A percentile compares a stretch with the other conserved stretches of the same genome.
Evolutionary conservation across 1,140 invertebrate species (phyloP).

Genomic region (Hylyphantes graminicola): DNA sequence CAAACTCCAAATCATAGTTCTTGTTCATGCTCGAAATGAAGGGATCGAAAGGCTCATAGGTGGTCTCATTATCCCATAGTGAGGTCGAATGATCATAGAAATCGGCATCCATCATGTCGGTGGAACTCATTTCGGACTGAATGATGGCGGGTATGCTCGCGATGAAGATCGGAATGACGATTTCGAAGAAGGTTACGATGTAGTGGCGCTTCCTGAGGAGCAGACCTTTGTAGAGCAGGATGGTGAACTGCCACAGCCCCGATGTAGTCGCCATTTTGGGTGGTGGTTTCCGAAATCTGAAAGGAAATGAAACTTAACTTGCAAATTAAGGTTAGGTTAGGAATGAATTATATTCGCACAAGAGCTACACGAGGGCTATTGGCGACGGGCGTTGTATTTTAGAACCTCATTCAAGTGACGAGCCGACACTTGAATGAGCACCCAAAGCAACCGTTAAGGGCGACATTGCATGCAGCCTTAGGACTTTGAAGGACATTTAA

Average conservation of each 20-base stretch:
- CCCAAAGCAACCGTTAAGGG: too few species aligned
- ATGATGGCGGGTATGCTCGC: conserved; percentile 10
- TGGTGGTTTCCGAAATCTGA: too few species aligned
- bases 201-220: conserved; percentile 58
- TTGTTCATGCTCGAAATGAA: neutral
- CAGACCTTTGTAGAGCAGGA: conserved; percentile 61
- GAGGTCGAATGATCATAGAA: neutral
- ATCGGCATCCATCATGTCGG: too few species aligned
- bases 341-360: too few species aligned
- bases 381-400: too few species aligned
- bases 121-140: neutral
- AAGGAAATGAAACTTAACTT: too few species aligned
- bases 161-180: conserved; percentile 63
- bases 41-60: neutral
- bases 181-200: conserved; percentile 65
- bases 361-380: too few species aligned
- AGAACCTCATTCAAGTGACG: too few species aligned
- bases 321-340: too few species aligned
- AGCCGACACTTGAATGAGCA: too few species aligned
- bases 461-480: too few species aligned
- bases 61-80: neutral
- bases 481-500: too few species aligned
- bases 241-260: conserved; percentile 69
- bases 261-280: conserved; percentile 19
- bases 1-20: neutral